These are phyloP conservation scores for Drosophila azteca DNA, from an alignment of 1,140 invertebrate genomes.

Conservation along the genomic window DNA sequence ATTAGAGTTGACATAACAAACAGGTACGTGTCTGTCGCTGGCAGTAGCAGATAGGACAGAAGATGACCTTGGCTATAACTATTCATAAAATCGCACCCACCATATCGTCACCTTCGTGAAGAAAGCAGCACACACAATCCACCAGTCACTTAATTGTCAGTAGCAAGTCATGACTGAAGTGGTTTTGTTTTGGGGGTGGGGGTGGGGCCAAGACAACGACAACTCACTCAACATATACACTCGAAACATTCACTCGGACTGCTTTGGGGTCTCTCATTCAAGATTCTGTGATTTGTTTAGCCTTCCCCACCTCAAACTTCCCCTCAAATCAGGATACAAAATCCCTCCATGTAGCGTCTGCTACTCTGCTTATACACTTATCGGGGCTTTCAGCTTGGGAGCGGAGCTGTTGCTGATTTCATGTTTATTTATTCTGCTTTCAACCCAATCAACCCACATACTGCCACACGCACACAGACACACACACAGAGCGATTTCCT, in stretches of 20 bases:
- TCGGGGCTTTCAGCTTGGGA: constrained; percentile 50
- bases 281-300: constrained; percentile 49
- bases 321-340: constrained; percentile 46
- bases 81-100: not conserved
- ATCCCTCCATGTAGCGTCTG: constrained; percentile 34
- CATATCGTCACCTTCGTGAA: constrained; percentile 24
- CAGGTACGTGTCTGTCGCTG: not conserved
- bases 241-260: no score
- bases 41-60: not conserved
- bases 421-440: constrained; percentile 76
- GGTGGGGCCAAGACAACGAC: constrained; percentile 2
- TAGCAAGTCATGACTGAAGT: constrained; percentile 8
- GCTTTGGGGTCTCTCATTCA: constrained; percentile 17
- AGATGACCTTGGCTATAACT: not conserved
- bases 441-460: constrained; percentile 72
- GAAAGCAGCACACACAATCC: constrained; percentile 24
- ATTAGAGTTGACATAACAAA: not conserved
- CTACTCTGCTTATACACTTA: constrained; percentile 67
- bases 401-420: constrained; percentile 58
- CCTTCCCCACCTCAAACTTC: constrained; percentile 4
- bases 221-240: constrained; percentile 37
- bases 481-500: constrained; percentile 3
- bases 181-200: no score
- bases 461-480: constrained; percentile 22
- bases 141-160: constrained; percentile 57